Percentiles rank a stretch among this genome's conserved stretches.
phyloP scores from a whole-genome alignment of 2,888 invertebrate species.

The Callyntrura guangdongensis region DNA sequence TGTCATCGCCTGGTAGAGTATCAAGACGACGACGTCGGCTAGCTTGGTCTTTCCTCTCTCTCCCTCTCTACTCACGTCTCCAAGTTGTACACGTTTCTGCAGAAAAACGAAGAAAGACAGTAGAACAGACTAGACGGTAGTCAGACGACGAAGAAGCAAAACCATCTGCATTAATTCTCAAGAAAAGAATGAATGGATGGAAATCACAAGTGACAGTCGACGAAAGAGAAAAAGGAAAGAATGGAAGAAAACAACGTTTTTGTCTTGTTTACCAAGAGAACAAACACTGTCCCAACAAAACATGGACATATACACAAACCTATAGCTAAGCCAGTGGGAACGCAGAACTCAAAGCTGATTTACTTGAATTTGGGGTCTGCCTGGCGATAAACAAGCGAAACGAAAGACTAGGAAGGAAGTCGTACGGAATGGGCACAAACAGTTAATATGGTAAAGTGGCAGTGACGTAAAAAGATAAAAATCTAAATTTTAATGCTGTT shows the following conservation, averaged over 20 bases:
- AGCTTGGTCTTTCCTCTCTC: neutral
- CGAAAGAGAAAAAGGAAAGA: constrained; percentile 25
- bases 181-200: constrained; percentile 65
- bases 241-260: constrained; percentile 35
- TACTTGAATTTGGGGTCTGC: no score
- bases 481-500: constrained; percentile 67
- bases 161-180: constrained; percentile 82
- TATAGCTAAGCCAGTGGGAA: no score
- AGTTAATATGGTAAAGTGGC: neutral
- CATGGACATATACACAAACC: no score
- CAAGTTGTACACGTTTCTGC: neutral
- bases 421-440: constrained; percentile 34
- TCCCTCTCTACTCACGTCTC: neutral
- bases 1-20: constrained; percentile 39
- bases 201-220: constrained; percentile 62
- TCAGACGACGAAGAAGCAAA: constrained; percentile 40
- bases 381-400: no score
- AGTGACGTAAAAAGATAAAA: constrained; percentile 67
- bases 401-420: neutral
- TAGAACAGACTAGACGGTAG: constrained; percentile 19
- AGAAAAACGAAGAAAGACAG: constrained; percentile 38
- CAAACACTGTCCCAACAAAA: neutral
- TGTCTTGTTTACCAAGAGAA: constrained; percentile 24
- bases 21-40: constrained; percentile 5
- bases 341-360: no score